A percentile compares a stretch with the other conserved stretches of the same genome.
Conservation (phyloP, 2,797 vertebrate genomes). For the Hippopotamyrus pictus region DNA sequence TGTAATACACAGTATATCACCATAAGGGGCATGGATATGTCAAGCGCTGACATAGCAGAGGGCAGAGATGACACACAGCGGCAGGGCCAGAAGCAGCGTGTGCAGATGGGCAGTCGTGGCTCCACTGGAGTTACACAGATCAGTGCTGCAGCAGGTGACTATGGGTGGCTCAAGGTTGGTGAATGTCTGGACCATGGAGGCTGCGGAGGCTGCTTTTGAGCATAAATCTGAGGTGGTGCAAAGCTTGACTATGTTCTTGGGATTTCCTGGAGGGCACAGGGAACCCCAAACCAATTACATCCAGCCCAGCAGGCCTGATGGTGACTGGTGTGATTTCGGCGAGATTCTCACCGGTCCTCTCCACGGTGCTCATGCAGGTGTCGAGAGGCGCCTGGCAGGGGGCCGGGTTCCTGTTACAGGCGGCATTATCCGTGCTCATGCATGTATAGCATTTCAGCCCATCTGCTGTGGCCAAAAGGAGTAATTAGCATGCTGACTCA, state of each 20-base stretch:
- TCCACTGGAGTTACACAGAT: slow-evolving; percentile 51
- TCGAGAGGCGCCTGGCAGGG: slow-evolving; percentile 41
- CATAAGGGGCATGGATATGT: background rate
- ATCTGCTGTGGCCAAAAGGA: slow-evolving; percentile 31
- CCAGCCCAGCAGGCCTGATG: background rate
- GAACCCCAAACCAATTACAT: background rate
- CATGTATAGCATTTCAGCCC: slow-evolving; percentile 47
- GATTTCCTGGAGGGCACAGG: slow-evolving; percentile 28
- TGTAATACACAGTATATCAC: background rate
- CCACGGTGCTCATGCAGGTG: slow-evolving; percentile 56
- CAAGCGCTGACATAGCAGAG: background rate
- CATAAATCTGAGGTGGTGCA: slow-evolving; percentile 46
- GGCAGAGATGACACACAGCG: background rate
- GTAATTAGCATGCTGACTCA: background rate
- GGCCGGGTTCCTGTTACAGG: slow-evolving; percentile 45
- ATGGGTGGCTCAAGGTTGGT: slow-evolving; percentile 42
- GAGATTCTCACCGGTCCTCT: slow-evolving; percentile 41
- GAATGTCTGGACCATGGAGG: slow-evolving; percentile 19
- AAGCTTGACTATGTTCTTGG: slow-evolving; percentile 46
- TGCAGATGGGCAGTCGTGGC: slow-evolving; percentile 30
- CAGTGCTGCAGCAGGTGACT: slow-evolving; percentile 47
- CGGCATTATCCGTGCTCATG: slow-evolving; percentile 43
- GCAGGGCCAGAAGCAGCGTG: slow-evolving; percentile 34
- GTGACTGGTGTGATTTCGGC: background rate
- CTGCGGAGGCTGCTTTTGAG: slow-evolving; percentile 19